These are phyloP conservation scores for Geococcyx californianus DNA, from an alignment of 2,113 vertebrate genomes.

Conservation along the genomic window DNA sequence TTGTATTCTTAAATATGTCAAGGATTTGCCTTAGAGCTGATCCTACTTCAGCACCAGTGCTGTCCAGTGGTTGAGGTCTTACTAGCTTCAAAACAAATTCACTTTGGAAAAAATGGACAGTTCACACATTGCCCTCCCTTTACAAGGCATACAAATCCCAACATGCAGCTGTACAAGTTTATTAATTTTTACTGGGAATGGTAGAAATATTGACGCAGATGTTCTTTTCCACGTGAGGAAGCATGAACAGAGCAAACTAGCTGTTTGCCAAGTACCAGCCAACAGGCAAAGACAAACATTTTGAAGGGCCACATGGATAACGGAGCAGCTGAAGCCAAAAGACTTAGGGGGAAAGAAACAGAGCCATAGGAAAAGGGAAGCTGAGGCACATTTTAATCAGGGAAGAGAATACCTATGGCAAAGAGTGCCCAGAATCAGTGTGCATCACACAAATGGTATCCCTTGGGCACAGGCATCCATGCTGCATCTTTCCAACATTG, in stretches of 20 bases:
- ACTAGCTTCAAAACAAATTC: not conserved
- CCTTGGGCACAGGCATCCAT: not conserved
- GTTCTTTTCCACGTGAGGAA: constrained; percentile 28
- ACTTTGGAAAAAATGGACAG: not conserved
- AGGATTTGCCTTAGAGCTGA: not conserved
- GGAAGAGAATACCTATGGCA: not conserved
- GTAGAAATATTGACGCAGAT: constrained; percentile 9
- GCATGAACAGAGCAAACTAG: not conserved
- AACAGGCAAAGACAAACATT: not conserved
- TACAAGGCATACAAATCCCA: not conserved
- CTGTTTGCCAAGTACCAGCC: not conserved
- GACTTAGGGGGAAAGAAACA: not conserved
- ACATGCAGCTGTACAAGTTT: not conserved
- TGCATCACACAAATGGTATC: not conserved
- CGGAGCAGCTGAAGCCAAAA: not conserved
- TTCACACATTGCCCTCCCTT: not conserved
- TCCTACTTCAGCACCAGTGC: not conserved
- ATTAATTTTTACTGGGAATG: not conserved
- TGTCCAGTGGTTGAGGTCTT: not conserved
- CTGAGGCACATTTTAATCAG: not conserved
- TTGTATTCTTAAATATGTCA: not conserved
- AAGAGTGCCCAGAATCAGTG: not conserved
- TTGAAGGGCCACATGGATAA: not conserved
- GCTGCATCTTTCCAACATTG: not conserved
- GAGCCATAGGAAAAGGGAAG: not conserved